Percentiles rank a stretch among this genome's conserved stretches.
phyloP scores from a whole-genome alignment of 2,797 vertebrate species.

The Fundulus diaphanus region DNA sequence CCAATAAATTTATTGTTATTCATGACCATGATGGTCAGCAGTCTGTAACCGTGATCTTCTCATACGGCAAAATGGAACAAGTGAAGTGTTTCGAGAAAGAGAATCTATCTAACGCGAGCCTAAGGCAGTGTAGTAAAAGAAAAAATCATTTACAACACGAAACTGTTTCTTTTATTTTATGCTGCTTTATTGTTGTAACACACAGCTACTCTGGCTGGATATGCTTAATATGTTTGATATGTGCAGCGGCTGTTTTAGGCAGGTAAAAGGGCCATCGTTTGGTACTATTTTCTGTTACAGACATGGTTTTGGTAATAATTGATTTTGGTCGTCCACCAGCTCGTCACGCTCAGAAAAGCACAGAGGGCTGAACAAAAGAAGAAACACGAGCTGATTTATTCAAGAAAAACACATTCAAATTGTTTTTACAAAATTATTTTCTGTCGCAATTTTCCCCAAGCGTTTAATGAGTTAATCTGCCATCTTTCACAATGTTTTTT shows the following conservation, averaged over 20 bases:
- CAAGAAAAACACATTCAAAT: background rate
- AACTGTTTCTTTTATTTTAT: background rate
- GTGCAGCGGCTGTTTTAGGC: background rate
- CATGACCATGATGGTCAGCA: background rate
- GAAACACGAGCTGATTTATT: background rate
- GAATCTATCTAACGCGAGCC: background rate
- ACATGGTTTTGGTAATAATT: background rate
- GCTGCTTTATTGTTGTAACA: background rate
- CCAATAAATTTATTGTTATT: background rate
- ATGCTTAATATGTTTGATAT: background rate
- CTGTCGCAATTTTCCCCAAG: too few species aligned
- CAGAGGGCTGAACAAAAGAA: background rate
- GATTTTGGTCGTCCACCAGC: background rate
- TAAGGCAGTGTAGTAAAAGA: too few species aligned
- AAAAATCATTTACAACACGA: background rate
- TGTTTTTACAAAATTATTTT: background rate
- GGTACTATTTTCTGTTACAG: background rate
- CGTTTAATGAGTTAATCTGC: background rate
- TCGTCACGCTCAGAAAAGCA: background rate
- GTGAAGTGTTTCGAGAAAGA: background rate
- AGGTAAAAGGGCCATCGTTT: too few species aligned
- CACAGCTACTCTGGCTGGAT: background rate
- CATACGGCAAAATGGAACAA: background rate
- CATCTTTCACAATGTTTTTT: conserved; percentile 1
- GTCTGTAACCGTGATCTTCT: background rate